A percentile compares a stretch with the other conserved stretches of the same genome.
These are phyloP conservation scores for Ascaphus truei DNA, from an alignment of 2,113 vertebrate genomes.

Conservation along the genomic window DNA sequence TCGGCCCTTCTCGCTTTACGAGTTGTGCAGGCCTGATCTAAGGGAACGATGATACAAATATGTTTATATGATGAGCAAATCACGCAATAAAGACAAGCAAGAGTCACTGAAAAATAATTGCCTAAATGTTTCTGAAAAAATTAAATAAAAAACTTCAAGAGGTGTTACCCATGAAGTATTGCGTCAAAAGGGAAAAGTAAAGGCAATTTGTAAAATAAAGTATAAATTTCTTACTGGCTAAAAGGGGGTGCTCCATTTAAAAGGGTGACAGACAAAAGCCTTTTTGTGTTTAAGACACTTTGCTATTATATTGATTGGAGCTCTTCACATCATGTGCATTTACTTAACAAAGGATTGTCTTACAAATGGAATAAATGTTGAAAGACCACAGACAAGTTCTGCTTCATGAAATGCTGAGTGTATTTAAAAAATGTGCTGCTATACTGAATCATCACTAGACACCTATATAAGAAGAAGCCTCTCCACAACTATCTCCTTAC, in stretches of 20 bases:
- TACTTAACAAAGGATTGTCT: conserved; percentile 25
- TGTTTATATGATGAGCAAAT: conserved; percentile 1
- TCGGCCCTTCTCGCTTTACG: too few species aligned
- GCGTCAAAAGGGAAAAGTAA: conserved; percentile 10
- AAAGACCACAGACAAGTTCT: conserved; percentile 32
- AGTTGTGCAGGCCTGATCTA: too few species aligned
- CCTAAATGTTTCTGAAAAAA: too few species aligned
- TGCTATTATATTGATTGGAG: neutral
- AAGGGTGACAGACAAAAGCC: neutral
- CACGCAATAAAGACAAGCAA: too few species aligned
- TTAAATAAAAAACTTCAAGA: neutral
- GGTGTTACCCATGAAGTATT: neutral
- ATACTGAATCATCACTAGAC: neutral
- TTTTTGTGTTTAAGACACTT: conserved; percentile 3
- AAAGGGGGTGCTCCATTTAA: neutral
- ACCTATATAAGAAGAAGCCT: conserved; percentile 16
- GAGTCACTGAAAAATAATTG: conserved; percentile 9
- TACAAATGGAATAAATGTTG: conserved; percentile 32
- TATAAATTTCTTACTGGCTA: conserved; percentile 2
- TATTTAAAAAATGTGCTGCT: neutral
- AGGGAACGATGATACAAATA: too few species aligned
- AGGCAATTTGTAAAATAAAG: conserved; percentile 6
- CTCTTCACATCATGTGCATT: neutral
- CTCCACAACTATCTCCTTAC: conserved; percentile 24
- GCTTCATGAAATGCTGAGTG: conserved; percentile 27